These are phyloP conservation scores for Chloropsis cyanopogon DNA, from an alignment of 2,113 vertebrate genomes.

Conservation along the genomic window DNA sequence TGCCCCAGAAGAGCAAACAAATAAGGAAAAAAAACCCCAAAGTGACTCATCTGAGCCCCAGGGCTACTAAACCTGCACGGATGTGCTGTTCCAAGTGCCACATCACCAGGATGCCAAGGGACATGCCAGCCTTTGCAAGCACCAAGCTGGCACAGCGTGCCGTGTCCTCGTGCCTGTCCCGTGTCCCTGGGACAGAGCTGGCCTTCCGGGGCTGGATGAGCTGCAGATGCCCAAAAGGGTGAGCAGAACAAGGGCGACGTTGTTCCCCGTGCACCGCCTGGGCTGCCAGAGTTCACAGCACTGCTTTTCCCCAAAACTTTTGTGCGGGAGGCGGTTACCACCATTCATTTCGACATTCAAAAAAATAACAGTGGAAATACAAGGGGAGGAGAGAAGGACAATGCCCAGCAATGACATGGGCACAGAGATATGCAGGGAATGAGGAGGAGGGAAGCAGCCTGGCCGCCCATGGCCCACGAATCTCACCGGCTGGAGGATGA, in stretches of 20 bases:
- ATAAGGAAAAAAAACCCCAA: neutral
- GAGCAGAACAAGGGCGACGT: constrained; percentile 11
- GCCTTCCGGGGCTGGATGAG: neutral
- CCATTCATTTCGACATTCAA: constrained; percentile 32
- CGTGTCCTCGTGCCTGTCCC: neutral
- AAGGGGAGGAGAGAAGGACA: neutral
- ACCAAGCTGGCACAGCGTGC: accelerated
- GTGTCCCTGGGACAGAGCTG: accelerated
- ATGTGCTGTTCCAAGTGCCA: neutral
- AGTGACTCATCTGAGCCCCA: neutral
- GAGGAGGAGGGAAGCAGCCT: constrained; percentile 41
- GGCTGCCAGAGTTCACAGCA: neutral
- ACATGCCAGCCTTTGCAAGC: neutral
- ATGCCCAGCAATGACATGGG: neutral
- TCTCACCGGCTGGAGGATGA: neutral
- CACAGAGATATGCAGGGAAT: constrained; percentile 61
- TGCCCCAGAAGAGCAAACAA: neutral
- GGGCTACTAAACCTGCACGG: neutral
- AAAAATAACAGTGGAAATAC: neutral
- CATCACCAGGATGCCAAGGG: accelerated
- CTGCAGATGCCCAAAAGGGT: neutral
- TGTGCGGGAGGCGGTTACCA: neutral
- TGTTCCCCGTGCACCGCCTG: neutral
- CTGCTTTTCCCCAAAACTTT: neutral
- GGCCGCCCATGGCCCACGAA: constrained; percentile 26